Conservation (phyloP, 2,113 vertebrate species). For the Sigmodon hispidus region DNA sequence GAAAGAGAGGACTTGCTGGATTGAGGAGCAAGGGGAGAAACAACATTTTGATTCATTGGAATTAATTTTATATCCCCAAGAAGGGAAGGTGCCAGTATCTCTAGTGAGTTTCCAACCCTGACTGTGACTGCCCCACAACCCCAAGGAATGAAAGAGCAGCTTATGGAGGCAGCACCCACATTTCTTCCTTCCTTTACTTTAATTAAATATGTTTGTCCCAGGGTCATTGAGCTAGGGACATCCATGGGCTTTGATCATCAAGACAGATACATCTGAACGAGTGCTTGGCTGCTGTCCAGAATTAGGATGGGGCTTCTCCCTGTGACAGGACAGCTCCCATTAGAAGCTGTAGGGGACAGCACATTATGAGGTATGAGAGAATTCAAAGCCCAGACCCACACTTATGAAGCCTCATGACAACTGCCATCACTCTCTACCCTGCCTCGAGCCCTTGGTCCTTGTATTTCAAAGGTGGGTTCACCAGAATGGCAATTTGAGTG, state of each 20-base stretch:
- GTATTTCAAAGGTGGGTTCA: background rate
- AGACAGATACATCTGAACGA: slow-evolving; percentile 26
- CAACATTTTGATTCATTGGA: slow-evolving; percentile 61
- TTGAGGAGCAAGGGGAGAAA: background rate
- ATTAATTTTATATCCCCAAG: slow-evolving; percentile 81
- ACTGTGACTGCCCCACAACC: slow-evolving; percentile 3
- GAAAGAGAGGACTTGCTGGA: slow-evolving; percentile 43
- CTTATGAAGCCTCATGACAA: background rate
- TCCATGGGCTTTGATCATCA: slow-evolving; percentile 52
- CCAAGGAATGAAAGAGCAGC: slow-evolving; percentile 73
- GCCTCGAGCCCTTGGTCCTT: background rate
- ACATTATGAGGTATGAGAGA: background rate
- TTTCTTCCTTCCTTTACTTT: slow-evolving; percentile 54
- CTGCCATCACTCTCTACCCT: background rate
- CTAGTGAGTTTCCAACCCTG: slow-evolving; percentile 59
- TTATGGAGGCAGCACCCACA: slow-evolving; percentile 46
- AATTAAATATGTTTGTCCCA: slow-evolving; percentile 80
- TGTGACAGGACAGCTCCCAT: background rate
- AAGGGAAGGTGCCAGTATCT: slow-evolving; percentile 31
- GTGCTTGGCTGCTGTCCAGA: background rate
- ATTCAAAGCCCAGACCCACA: background rate
- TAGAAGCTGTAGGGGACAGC: background rate
- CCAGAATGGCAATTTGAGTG: background rate
- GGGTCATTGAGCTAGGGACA: slow-evolving; percentile 42
- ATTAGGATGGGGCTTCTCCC: background rate